Base-by-base conservation (phyloP, 2,797 vertebrate species). In the Huso huso region DNA sequence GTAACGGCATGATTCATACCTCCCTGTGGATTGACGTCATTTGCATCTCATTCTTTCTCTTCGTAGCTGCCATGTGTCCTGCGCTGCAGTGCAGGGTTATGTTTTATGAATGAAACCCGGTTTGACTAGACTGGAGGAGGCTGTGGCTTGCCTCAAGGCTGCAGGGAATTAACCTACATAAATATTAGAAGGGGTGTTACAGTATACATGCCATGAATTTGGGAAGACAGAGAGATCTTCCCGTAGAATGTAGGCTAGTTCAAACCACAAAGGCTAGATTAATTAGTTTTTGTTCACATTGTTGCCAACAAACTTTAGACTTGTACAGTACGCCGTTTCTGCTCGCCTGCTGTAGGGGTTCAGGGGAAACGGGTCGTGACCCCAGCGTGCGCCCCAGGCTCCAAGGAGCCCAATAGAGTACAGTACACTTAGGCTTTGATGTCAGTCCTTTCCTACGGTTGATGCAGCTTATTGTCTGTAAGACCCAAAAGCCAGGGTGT, bases 101-200 rank as follows among this genome's bases (percentile, higher is more conserved):
- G 8, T 51, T 59, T 18, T 51, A 62, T 58, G 10, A n/a, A 67
- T 53, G 58, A 77, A 72, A 69, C 77, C 77, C 70, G 13, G 7
- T 68, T 49, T 55, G 74, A 77, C 37, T 18, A 61, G 61, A 64
- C 15, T 67, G 49, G 15, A 23, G 53, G 62, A 67, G 65, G 18
- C 55, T 53, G 51, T 49, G 13, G 55, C 49, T 48, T 62, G 48
- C n/a, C n/a, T 55, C 49, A 48, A 48, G 23, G 53, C 55, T 49
- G 65, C 55, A 15, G 65, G 15, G 59, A 12, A 48, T 7, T 12
- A 66, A 49, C 55, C 12, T 58, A n/a, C 9, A 12, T 10, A 59
- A 8, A 59, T 49, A 13, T 48, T 8, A 66, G 50, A 66, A 12
- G 65, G n/a, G 23, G 37, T 68, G 37, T 55, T 6, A 37, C 48